Evolutionary conservation across 2,113 vertebrate genomes (phyloP), one percentile per base, ranked within the genome.

Genomic region (Ornithorhynchus anatinus): DNA sequence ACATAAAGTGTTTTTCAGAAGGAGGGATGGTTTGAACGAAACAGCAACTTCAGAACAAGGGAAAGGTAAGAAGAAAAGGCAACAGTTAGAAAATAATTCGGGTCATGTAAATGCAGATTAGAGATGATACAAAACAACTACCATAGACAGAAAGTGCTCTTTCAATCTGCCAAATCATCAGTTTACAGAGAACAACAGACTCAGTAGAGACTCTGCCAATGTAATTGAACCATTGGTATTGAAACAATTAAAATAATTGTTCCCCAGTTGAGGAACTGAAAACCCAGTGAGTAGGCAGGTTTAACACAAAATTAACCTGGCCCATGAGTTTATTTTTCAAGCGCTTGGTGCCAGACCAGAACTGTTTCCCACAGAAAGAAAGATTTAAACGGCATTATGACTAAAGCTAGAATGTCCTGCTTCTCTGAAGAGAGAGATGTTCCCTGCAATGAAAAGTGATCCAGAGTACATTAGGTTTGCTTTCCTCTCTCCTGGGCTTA

Each of bases 291-390:
- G n/a, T n/a, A n/a, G 40, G 48, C 59, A 50, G 10, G 32, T 59
- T 43, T 81, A 69, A 81, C 75, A 29, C 70, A 79, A 17, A 43
- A 57, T 50, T 42, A 75, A 61, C 14, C 40, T 47, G 48, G 77
- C 9, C 40, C 22, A 64, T 75, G 63, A 72, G 60, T 45, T 80
- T 71, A 48, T 75, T 70, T 61, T 80, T 47, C 39, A 78, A 58
- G 29, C 56, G 57, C 77, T n/a, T 70, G 79, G 69, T 59, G 56
- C 67, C 83, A 84, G 39, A 69, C 35, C 80, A 81, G 42, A 78
- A 80, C 60, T 84, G 83, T 69, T 68, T 75, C 50, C 78, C 75
- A 65, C 60, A 69, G 22, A 37, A 16, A 74, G 20, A 84, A 33
- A 65, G 14, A 52, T 27, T 69, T 39, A 77, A 63, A 67, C 5